Evolutionary conservation across 1,140 invertebrate genomes (phyloP).

Genomic region (Caenorhabditis tropicalis): DNA sequence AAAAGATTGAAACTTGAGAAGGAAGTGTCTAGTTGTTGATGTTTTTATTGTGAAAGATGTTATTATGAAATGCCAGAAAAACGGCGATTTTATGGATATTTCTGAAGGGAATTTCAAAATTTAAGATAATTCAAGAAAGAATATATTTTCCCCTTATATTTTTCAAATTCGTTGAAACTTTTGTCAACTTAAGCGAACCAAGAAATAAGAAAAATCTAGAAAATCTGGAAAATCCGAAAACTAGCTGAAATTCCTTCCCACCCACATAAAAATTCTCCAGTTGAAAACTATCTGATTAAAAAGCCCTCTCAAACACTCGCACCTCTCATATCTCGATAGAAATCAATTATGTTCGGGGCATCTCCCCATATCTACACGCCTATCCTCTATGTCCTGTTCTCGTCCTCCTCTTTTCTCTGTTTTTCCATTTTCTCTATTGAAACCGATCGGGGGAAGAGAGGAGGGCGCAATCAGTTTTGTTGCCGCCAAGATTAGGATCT

Average conservation of each 20-base stretch:
- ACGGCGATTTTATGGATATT: background rate
- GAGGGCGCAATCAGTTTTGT: conserved; percentile 4
- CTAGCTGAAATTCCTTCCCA: too few species aligned
- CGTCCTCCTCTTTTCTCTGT: background rate
- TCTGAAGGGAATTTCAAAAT: too few species aligned
- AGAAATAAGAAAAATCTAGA: too few species aligned
- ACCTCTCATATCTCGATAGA: conserved; percentile 21
- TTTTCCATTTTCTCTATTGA: background rate
- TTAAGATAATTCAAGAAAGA: too few species aligned
- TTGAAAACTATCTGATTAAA: too few species aligned
- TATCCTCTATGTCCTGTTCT: conserved; percentile 29
- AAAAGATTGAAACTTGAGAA: conserved; percentile 21
- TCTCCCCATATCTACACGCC: conserved; percentile 29
- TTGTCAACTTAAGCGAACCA: too few species aligned
- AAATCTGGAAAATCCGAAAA: too few species aligned
- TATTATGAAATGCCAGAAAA: background rate
- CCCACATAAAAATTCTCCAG: too few species aligned
- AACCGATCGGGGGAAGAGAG: conserved; percentile 18
- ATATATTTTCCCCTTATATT: too few species aligned
- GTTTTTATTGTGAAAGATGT: background rate
- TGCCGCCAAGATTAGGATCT: conserved; percentile 23
- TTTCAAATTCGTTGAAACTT: too few species aligned
- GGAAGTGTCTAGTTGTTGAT: background rate
- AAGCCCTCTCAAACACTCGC: background rate
- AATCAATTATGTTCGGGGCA: conserved; percentile 43